phyloP scores from a whole-genome alignment of 2,888 invertebrate species.

The Caradrina kadenii region DNA sequence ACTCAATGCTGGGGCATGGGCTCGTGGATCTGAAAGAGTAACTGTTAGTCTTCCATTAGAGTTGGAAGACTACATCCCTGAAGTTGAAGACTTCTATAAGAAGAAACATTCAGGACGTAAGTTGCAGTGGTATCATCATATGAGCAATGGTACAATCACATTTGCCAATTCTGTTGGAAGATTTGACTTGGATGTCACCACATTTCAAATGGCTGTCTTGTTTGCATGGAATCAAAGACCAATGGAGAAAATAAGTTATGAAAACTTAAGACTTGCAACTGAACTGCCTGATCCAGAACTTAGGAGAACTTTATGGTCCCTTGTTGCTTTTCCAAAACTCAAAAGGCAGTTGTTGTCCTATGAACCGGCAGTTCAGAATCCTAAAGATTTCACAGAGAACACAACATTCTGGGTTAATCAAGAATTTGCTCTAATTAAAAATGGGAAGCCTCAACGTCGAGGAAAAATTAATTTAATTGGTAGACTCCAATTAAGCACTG shows the following conservation, averaged over 20 bases:
- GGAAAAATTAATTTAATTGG: slow-evolving; percentile 99
- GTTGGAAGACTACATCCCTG: slow-evolving; percentile 99
- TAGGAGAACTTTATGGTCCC: slow-evolving; percentile 98
- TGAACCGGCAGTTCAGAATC: slow-evolving; percentile 94
- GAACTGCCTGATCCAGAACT: slow-evolving; percentile 99
- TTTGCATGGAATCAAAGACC: slow-evolving; percentile 99
- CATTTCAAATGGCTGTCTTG: slow-evolving; percentile 99
- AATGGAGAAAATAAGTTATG: slow-evolving; percentile 97
- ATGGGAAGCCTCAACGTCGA: slow-evolving; percentile 97
- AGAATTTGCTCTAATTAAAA: slow-evolving; percentile 98
- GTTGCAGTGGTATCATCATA: slow-evolving; percentile 99
- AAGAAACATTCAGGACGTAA: slow-evolving; percentile 99
- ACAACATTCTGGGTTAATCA: slow-evolving; percentile 99
- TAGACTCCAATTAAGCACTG: slow-evolving; percentile 98
- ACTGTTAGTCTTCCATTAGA: slow-evolving; percentile 99
- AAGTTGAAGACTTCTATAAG: slow-evolving; percentile 99
- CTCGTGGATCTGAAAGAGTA: slow-evolving; percentile 97
- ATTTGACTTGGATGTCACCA: slow-evolving; percentile 99
- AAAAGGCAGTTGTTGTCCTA: slow-evolving; percentile 97
- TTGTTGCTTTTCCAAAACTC: slow-evolving; percentile 98
- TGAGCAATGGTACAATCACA: slow-evolving; percentile 99
- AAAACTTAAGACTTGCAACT: slow-evolving; percentile 98
- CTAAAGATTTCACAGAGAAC: slow-evolving; percentile 98
- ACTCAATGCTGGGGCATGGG: slow-evolving; percentile 99
- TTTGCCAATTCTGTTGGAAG: slow-evolving; percentile 97